Percentiles rank a stretch among this genome's conserved stretches.
Evolutionary conservation across 2,888 invertebrate genomes (phyloP).

Genomic region (Xylota sylvarum): DNA sequence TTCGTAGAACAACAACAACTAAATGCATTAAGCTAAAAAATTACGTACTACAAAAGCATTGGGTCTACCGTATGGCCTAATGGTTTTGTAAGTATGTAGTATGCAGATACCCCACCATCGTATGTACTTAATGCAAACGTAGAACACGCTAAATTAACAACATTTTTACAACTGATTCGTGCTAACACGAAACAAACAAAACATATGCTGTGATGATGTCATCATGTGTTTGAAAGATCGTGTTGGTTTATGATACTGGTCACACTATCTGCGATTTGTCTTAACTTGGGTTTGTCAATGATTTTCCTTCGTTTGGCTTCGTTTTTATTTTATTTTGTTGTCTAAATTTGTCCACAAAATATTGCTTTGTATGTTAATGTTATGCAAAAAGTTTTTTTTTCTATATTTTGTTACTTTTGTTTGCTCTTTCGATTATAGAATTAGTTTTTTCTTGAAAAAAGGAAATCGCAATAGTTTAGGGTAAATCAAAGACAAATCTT

Average conservation of each 20-base stretch:
- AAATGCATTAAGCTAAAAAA: conserved; percentile 78
- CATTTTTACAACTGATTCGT: conserved; percentile 84
- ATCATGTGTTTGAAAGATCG: conserved; percentile 79
- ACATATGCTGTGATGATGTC: conserved; percentile 78
- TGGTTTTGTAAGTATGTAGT: conserved; percentile 43
- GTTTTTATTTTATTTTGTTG: background rate
- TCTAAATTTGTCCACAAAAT: background rate
- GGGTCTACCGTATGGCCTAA: conserved; percentile 4
- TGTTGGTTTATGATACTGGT: conserved; percentile 84
- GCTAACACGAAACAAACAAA: conserved; percentile 82
- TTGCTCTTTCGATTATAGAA: background rate
- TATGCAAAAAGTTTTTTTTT: conserved; percentile 19
- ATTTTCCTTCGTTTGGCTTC: conserved; percentile 7
- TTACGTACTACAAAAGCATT: conserved; percentile 59
- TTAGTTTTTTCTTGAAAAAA: background rate
- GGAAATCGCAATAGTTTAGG: background rate
- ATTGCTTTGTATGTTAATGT: conserved; percentile 15
- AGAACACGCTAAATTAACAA: conserved; percentile 64
- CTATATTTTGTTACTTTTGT: background rate
- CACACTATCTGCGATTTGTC: conserved; percentile 71
- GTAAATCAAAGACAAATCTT: conserved; percentile 49
- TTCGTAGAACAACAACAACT: conserved; percentile 78
- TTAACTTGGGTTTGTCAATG: conserved; percentile 29
- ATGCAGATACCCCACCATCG: conserved; percentile 17
- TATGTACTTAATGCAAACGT: conserved; percentile 66